Conservation (phyloP, 2,888 invertebrate species). For the Bellardia bayeri region DNA sequence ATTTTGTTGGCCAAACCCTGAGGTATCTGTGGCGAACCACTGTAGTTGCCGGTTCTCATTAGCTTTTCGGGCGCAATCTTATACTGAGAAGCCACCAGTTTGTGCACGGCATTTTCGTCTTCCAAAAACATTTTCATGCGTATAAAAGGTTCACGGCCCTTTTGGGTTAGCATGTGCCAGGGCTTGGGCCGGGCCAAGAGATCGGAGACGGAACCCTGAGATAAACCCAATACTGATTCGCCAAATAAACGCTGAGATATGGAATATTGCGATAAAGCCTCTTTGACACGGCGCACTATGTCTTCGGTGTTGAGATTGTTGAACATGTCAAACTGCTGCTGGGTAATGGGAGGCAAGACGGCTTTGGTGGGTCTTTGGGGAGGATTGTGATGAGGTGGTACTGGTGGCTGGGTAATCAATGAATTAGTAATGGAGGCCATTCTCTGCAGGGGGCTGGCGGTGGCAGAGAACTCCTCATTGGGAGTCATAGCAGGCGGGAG, state of each 20-base stretch:
- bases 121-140: slow-evolving; percentile 99
- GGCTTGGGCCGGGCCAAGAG: slow-evolving; percentile 98
- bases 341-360: slow-evolving; percentile 98
- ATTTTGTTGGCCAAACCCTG: slow-evolving; percentile 89
- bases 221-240: slow-evolving; percentile 97
- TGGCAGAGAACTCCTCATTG: slow-evolving; percentile 93
- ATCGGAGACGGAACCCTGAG: slow-evolving; percentile 99
- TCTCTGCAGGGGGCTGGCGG: slow-evolving; percentile 96
- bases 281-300: slow-evolving; percentile 97
- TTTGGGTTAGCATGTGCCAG: slow-evolving; percentile 99
- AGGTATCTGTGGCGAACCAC: slow-evolving; percentile 91
- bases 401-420: slow-evolving; percentile 94
- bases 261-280: slow-evolving; percentile 96
- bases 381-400: slow-evolving; percentile 93
- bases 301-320: slow-evolving; percentile 99
- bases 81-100: slow-evolving; percentile 97
- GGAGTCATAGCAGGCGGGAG: slow-evolving; percentile 93
- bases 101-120: slow-evolving; percentile 97
- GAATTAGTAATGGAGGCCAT: slow-evolving; percentile 99
- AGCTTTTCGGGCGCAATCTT: slow-evolving; percentile 99
- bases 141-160: slow-evolving; percentile 98
- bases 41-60: slow-evolving; percentile 97
- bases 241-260: slow-evolving; percentile 99
- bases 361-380: slow-evolving; percentile 96
- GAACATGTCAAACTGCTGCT: slow-evolving; percentile 99